A percentile compares a stretch with the other conserved stretches of the same genome.
phyloP scores from a whole-genome alignment of 2,113 vertebrate genomes.

The Barbus barbus region DNA sequence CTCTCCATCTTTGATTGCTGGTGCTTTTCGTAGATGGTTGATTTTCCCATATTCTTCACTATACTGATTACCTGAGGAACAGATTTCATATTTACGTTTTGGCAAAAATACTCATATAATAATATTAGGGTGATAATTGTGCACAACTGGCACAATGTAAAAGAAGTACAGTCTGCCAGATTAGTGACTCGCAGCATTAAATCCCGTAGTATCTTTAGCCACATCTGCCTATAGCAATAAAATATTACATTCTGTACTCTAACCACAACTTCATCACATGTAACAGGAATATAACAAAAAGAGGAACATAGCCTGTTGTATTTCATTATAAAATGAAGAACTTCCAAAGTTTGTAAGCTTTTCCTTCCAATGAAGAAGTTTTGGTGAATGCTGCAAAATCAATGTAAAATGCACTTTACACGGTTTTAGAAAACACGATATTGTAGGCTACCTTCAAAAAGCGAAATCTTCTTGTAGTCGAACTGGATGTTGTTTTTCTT shows the following conservation, averaged over 20 bases:
- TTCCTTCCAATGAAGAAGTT: not conserved
- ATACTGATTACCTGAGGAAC: conserved; percentile 76
- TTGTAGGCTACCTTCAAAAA: conserved; percentile 78
- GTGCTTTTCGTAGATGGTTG: conserved; percentile 79
- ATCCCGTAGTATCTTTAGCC: not conserved
- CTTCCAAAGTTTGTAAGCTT: not conserved
- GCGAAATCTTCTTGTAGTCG: conserved; percentile 73
- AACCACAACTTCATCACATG: not conserved
- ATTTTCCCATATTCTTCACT: conserved; percentile 79
- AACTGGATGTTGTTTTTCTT: conserved; percentile 79
- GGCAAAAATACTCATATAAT: not conserved
- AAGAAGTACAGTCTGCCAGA: not conserved
- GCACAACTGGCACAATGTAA: not conserved
- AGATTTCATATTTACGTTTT: not conserved
- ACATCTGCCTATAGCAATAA: not conserved
- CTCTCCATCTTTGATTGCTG: conserved; percentile 84
- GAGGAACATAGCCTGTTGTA: not conserved
- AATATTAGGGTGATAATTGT: not conserved
- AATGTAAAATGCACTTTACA: not conserved
- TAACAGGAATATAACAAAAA: not conserved
- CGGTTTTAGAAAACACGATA: not conserved
- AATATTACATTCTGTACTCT: not conserved
- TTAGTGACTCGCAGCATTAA: not conserved
- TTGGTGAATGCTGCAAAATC: not conserved
- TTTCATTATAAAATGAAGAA: not conserved